Conservation (phyloP, 2,113 vertebrate genomes). For the Parotia lawesii region DNA sequence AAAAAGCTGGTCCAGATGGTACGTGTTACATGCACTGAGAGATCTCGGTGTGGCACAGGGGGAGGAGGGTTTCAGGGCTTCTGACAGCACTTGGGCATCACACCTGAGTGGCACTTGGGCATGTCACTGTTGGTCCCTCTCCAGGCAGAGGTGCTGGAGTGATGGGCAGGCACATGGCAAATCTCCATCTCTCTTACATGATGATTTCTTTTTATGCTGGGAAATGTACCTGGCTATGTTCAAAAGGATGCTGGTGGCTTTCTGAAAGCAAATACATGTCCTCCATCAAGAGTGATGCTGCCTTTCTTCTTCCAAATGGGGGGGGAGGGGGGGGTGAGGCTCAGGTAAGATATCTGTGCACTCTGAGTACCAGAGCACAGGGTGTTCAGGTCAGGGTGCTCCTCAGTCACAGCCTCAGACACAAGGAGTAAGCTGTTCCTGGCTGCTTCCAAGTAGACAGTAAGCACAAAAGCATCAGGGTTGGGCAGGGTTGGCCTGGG, state of each 20-base stretch:
- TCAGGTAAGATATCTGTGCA: neutral
- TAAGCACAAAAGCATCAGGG: neutral
- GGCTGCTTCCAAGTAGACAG: neutral
- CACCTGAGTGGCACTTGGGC: neutral
- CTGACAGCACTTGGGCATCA: neutral
- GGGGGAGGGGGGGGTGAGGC: too few relatives aligned
- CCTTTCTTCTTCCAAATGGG: neutral
- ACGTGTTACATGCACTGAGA: accelerated
- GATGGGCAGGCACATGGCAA: accelerated
- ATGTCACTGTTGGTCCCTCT: accelerated
- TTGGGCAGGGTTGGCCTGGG: neutral
- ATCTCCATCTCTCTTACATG: neutral
- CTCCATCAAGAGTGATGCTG: neutral
- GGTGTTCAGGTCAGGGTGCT: neutral
- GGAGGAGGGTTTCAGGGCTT: neutral
- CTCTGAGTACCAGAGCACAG: neutral
- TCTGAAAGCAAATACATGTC: neutral
- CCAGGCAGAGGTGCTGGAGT: neutral
- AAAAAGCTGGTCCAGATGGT: neutral
- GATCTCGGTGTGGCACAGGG: accelerated
- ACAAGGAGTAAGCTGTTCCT: neutral
- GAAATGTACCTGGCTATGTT: neutral
- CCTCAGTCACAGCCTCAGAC: neutral
- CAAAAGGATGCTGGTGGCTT: neutral
- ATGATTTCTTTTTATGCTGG: neutral